These are phyloP conservation scores for Crax fasciolata DNA, from an alignment of 2,797 vertebrate species.

Conservation along the genomic window DNA sequence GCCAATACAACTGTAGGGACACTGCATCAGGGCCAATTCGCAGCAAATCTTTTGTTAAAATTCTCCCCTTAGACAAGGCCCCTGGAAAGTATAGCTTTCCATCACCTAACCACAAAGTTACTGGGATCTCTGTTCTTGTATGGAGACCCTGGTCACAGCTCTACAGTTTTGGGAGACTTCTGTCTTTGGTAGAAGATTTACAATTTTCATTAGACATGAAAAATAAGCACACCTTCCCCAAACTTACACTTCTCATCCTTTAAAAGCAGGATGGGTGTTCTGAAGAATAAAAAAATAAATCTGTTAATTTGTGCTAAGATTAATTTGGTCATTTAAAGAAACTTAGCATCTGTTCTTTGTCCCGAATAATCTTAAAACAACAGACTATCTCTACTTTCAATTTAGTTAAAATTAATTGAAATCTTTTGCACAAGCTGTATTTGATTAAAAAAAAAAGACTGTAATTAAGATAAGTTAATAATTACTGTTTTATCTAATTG, in stretches of 20 bases:
- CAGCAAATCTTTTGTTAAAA: neutral
- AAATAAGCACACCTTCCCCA: neutral
- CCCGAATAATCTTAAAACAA: constrained; percentile 46
- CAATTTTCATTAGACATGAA: neutral
- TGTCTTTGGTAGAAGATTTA: neutral
- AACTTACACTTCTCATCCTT: neutral
- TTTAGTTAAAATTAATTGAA: constrained; percentile 35
- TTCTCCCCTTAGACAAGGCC: neutral
- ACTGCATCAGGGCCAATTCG: neutral
- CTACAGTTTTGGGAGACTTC: neutral
- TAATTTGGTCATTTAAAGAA: constrained; percentile 45
- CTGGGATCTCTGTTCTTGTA: neutral
- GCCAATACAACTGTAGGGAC: neutral
- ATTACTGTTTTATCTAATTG: constrained; percentile 43
- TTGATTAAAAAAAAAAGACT: constrained; percentile 3
- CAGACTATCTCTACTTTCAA: neutral
- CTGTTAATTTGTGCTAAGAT: constrained; percentile 45
- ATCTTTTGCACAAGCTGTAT: constrained; percentile 17
- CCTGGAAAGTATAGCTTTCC: neutral
- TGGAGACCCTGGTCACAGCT: neutral
- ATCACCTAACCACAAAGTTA: neutral
- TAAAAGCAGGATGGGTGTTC: neutral
- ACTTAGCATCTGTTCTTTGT: constrained; percentile 56
- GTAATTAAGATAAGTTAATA: constrained; percentile 31
- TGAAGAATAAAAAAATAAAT: constrained; percentile 36